Percentiles rank a stretch among this genome's conserved stretches.
These are phyloP conservation scores for Naso thynnoides DNA, from an alignment of 2,797 vertebrate genomes.

Conservation along the genomic window DNA sequence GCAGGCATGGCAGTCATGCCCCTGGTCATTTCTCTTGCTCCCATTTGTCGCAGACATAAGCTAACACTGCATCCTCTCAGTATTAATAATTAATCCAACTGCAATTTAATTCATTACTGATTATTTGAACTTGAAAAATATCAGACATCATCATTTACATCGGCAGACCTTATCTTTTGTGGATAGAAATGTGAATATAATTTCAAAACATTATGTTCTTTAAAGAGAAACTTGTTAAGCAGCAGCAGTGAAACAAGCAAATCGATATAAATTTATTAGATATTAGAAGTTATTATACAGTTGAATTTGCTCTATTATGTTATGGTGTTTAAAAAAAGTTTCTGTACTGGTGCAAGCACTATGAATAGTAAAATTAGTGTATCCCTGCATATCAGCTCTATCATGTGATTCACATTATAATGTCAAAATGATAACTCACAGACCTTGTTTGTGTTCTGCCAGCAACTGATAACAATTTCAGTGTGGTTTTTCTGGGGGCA, in stretches of 20 bases:
- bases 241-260: background rate
- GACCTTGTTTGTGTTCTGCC: background rate
- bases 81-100: too few species aligned
- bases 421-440: conserved; percentile 14
- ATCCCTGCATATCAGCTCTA: background rate
- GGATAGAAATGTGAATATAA: conserved; percentile 6
- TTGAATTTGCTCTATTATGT: too few species aligned
- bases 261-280: too few species aligned
- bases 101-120: background rate
- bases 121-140: too few species aligned
- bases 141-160: background rate
- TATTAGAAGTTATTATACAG: too few species aligned
- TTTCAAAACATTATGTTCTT: conserved; percentile 5
- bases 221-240: conserved; percentile 5
- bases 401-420: conserved; percentile 40
- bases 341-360: too few species aligned
- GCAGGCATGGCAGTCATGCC: conserved; percentile 10
- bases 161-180: background rate
- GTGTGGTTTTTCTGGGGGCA: background rate
- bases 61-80: background rate
- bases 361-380: too few species aligned
- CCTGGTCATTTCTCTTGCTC: conserved; percentile 16
- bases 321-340: too few species aligned
- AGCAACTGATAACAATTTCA: background rate
- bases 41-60: conserved; percentile 34